Evolutionary conservation across 1,140 invertebrate genomes (phyloP), one percentile per base, ranked within the genome.

Genomic region (Dinoponera quadriceps): DNA sequence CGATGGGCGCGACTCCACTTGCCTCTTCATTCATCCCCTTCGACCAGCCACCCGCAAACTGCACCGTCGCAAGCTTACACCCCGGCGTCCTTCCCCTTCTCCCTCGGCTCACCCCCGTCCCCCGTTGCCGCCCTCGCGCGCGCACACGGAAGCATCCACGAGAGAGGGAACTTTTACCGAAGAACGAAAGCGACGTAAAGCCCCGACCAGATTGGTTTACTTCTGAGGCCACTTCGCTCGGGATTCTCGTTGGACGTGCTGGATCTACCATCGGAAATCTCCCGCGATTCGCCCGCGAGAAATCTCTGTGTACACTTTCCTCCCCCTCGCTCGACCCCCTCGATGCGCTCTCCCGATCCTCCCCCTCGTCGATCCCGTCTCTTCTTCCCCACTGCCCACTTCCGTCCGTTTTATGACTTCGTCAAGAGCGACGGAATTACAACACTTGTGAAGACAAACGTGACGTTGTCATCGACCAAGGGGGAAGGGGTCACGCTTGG

Each of bases 161-260:
- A 16, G 80, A 63, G 55, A 73, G 13, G 48, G 27, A 87, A 87
- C 83, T 87, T 85, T 82, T 83, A 51, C 78, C 51, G 63, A 85
- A 83, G 78, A 83, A 72, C 72, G 51, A 75, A 62, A 85, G 63
- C 71, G 69, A 85, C 78, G 57, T 63, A 71, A 87, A 87, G 85
- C 69, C 78, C 44, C 22, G 63, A 51, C 80, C 84, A 87, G 80
- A 87, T 87, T 87, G 84, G 85, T 87, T 87, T 87, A 87, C 80
- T 85, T 83, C 65, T 59, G 65, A 44, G 66, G 68, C 65, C 66
- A 85, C 85, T 85, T 85, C 85, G 55, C 74, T 74, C 49, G 54
- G 75, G 69, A 85, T 85, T 86, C 49, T 57, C 69, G 69, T 81
- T 86, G 75, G 84, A 73, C 85, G 48, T 82, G 62, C 48, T n/a